Evolutionary conservation across 1,140 invertebrate species (phyloP), one percentile per base, ranked within the genome.

Genomic region (Drosophila elegans): DNA sequence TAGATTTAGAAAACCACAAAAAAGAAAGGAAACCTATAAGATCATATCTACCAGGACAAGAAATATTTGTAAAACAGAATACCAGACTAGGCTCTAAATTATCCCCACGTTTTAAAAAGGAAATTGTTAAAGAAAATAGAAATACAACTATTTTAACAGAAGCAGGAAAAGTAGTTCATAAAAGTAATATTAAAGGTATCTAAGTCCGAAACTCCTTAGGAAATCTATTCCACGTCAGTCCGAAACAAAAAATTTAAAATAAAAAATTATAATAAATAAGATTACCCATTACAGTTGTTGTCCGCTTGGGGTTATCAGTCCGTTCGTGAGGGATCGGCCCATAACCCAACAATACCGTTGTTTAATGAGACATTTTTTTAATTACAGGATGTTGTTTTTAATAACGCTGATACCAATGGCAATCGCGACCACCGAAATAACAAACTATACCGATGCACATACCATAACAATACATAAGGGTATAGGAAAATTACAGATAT

Each of bases 1-100:
- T 16, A 21, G 38, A 61, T 25, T n/a, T n/a, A n/a, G n/a, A n/a
- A n/a, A n/a, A n/a, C n/a, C n/a, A n/a, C n/a, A n/a, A n/a, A n/a
- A 73, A 57, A 39, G 45, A 48, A 29, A 49, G 46, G 29, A 55
- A 55, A 13, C 3, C 44, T 21, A 38, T 67, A 42, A 54, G 53
- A 59, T n/a, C 29, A 12, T 77, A 66, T 34, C 2, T 11, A 4
- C 29, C 39, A 71, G 45, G 51, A 42, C n/a, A 78, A 6, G 38
- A 48, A 46, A 59, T 73, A 38, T 41, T 29, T 27, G n/a, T 32
- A n/a, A 45, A 36, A 32, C 64, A 64, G 61, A 32, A 32, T 6
- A 32, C 29, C 29, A 32, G 29, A 32, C n/a, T 32, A 32, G 29
- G 29, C 29, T 32, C 46, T n/a, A 51, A 60, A 36, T 59, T 60